Base-by-base conservation (phyloP, 2,113 vertebrate genomes). In the Oxyruncus cristatus region DNA sequence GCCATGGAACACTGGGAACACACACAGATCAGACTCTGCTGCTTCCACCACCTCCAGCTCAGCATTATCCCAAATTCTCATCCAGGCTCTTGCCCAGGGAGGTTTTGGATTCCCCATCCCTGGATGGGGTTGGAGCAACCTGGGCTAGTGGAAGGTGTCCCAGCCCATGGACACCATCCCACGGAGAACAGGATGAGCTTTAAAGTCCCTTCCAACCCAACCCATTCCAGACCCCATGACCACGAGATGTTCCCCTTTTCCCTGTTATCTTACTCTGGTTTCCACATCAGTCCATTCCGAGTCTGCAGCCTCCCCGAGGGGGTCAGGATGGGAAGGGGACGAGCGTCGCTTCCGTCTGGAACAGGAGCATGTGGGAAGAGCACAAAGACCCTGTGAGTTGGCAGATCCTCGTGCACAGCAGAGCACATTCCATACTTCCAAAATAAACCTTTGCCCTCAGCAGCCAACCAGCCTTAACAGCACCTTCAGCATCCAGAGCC, bases 281-380 rank as follows among this genome's bases (percentile, higher is more conserved):
- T 99, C 99, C 44, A 99, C 98, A 77, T 99, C 99, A 2, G 99
- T 99, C 98, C 98, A 99, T 42, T 98, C 97, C 3, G 98, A 98
- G 58, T 99, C 98, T 4, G 89, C 72, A 12, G 50, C 52, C 33
- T 98, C 96, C 24, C 55, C 97, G 1, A 93, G 95, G 1, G 95
- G 97, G 39, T 68, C 72, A 24, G 97, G 94, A 8, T 89, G 24
- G 8, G 85, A 93, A 68, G 98, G 98, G 2, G 99, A 98, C 1
- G 99, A 99, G 67, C 98, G 98, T 62, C 99, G 98, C 95, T 99
- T 99, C 20, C 99, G 96, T 19, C 99, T 99, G 77, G 4, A 74
- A 44, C 4, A 20, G 32, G 35, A 37, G 39, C 22, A 42, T 0
- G 2, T 0, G 22, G 50, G 12, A 42, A 41, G 19, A 44, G n/a